Conservation (phyloP, 2,888 invertebrate genomes). For the Minunthozetes semirufus region DNA sequence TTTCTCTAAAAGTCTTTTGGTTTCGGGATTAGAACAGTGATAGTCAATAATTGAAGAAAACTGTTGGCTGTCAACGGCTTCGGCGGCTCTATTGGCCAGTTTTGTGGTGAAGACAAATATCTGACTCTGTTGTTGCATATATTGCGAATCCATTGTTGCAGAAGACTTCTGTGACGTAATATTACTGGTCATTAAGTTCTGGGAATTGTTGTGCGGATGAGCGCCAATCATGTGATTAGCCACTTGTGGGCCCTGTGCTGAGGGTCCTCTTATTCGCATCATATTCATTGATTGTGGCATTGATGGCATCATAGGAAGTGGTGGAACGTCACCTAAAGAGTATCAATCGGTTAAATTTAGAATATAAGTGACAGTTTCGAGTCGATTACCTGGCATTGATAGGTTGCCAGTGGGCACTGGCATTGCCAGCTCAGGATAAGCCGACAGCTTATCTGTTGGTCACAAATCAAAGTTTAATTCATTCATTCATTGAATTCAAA, state of each 20-base stretch:
- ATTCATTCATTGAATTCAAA: background rate
- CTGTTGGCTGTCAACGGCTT: slow-evolving; percentile 79
- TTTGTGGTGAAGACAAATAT: slow-evolving; percentile 94
- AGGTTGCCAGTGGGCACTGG: slow-evolving; percentile 11
- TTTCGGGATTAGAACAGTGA: slow-evolving; percentile 90
- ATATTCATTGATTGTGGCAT: slow-evolving; percentile 10
- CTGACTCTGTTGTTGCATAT: slow-evolving; percentile 93
- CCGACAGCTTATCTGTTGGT: slow-evolving; percentile 8
- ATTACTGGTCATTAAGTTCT: slow-evolving; percentile 2
- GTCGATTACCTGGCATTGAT: background rate
- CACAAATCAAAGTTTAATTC: background rate
- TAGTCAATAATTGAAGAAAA: slow-evolving; percentile 86
- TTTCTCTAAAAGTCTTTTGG: slow-evolving; percentile 90
- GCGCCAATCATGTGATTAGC: background rate
- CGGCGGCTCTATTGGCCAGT: slow-evolving; percentile 89
- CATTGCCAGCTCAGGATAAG: slow-evolving; percentile 3
- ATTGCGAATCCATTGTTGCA: slow-evolving; percentile 69
- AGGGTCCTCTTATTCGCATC: background rate
- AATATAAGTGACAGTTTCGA: background rate
- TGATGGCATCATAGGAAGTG: background rate
- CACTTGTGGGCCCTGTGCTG: background rate
- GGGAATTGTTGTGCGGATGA: slow-evolving; percentile 7
- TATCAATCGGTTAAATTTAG: background rate
- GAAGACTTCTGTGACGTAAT: slow-evolving; percentile 44
- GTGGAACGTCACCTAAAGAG: background rate